Evolutionary conservation across 1,140 invertebrate species (phyloP).

Genomic region (Elysia chlorotica): DNA sequence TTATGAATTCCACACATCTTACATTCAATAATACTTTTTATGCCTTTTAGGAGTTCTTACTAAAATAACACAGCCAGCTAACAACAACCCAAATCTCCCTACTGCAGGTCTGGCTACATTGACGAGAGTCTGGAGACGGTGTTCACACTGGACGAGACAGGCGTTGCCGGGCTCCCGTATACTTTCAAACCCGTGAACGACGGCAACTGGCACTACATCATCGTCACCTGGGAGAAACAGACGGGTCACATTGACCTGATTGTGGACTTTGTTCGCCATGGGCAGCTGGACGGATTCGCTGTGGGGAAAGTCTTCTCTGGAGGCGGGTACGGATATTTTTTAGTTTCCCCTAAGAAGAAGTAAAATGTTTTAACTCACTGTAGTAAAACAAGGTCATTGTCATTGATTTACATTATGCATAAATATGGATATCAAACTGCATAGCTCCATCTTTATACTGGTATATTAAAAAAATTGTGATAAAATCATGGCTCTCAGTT

Average conservation of each 20-base stretch:
- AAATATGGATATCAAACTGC: too few species aligned
- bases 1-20: too few species aligned
- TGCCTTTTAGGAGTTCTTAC: too few species aligned
- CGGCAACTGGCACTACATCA: constrained; percentile 41
- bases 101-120: constrained; percentile 19
- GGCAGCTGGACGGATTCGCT: not conserved
- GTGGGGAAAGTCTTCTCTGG: not conserved
- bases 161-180: constrained; percentile 20
- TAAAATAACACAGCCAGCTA: not conserved
- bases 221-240: constrained; percentile 27
- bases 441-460: too few species aligned
- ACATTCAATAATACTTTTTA: too few species aligned
- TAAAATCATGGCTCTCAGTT: too few species aligned
- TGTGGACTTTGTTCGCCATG: constrained; percentile 26
- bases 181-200: constrained; percentile 27
- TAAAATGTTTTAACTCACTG: too few species aligned
- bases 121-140: constrained; percentile 15
- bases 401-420: too few species aligned
- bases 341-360: too few species aligned
- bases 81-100: not conserved
- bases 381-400: too few species aligned
- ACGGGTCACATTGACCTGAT: constrained; percentile 17
- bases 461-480: too few species aligned
- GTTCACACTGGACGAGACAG: constrained; percentile 30
- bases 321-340: constrained; percentile 7